Evolutionary conservation across 2,113 vertebrate species (phyloP).

Genomic region (Cichladusa arquata): DNA sequence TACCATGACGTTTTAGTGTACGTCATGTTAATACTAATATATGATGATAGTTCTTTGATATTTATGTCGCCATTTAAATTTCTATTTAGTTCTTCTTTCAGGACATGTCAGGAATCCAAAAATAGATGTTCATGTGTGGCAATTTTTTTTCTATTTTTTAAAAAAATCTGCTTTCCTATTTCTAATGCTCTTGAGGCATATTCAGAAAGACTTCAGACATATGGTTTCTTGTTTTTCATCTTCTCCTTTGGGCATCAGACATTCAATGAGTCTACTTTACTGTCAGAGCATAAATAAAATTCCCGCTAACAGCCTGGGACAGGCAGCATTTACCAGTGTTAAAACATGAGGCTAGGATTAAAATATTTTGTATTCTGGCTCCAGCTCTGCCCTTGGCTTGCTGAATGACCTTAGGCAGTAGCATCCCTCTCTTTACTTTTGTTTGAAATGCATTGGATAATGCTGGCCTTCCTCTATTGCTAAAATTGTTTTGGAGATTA

Average conservation of each 20-base stretch:
- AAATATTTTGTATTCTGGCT: background rate
- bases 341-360: background rate
- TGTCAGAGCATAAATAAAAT: slow-evolving; percentile 32
- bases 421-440: background rate
- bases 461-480: background rate
- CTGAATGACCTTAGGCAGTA: background rate
- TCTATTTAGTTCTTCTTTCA: background rate
- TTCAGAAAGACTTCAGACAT: slow-evolving; percentile 45
- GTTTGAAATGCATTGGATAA: background rate
- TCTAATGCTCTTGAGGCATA: slow-evolving; percentile 30
- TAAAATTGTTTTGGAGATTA: background rate
- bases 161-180: background rate
- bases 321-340: slow-evolving; percentile 39
- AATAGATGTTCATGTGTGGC: background rate
- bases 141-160: background rate
- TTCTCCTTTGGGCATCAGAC: slow-evolving; percentile 32
- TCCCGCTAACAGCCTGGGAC: slow-evolving; percentile 17
- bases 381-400: background rate
- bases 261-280: slow-evolving; percentile 5
- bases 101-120: background rate
- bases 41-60: background rate
- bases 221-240: slow-evolving; percentile 49
- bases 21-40: background rate
- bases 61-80: background rate
- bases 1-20: background rate